Base-by-base conservation (phyloP, 2,888 invertebrate genomes). In the Schrankia costaestrigalis region DNA sequence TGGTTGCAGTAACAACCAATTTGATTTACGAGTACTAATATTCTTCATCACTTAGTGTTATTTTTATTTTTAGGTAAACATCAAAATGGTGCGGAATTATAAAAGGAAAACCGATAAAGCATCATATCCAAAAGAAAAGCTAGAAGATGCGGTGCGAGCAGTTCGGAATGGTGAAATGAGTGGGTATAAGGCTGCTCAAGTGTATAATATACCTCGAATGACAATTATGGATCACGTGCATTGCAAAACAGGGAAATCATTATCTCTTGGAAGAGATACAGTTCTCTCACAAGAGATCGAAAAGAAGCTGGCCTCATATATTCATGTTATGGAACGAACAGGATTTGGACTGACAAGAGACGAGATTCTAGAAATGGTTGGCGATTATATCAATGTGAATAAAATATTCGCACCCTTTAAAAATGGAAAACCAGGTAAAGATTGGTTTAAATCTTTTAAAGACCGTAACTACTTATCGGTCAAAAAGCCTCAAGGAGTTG, bases 401-500 rank as follows among this genome's bases (percentile, higher is more conserved):
- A 29, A 29, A n/a, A 12, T 29, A n/a, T 3, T 13, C n/a, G 10
- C 21, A 4, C 22, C 22, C n/a, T 36, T 41, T 15, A 41, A 32
- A 27, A 29, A 33, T 3, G 30, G 25, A 2, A 25, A 24, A 8
- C 40, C 35, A 2, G 40, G 35, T 8, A 7, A 35, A 7, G 35
- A 30, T 3, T 40, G 40, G 35, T 40, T 31, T 17, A 3, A 10
- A 5, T 12, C 11, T 10, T 35, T 40, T 21, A 7, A 11, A 17
- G 15, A 28, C 8, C 14, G 31, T 2, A 19, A 35, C 21, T 12
- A 11, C 4, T 11, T 46, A 6, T 39, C 41, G 2, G 10, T 52
- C 5, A 49, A 49, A 32, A 53, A 53, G 28, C 47, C 49, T 1
- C 46, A 53, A 26, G 31, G 33, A 0, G 43, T 50, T 0, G 46